Conservation (phyloP, 2,113 vertebrate genomes). For the Marmota monax region DNA sequence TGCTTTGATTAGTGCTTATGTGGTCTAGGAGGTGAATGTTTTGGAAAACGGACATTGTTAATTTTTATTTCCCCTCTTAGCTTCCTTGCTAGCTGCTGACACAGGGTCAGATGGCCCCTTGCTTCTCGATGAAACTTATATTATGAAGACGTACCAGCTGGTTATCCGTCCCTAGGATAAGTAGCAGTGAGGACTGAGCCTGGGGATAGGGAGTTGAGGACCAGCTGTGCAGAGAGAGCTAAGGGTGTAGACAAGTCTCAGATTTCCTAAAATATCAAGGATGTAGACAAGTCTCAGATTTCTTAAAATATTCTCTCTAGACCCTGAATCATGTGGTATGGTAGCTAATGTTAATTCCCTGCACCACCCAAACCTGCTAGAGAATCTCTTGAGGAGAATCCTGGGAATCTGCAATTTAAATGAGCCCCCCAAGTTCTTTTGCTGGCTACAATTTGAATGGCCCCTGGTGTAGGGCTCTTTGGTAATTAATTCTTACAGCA, state of each 20-base stretch:
- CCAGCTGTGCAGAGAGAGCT: not conserved
- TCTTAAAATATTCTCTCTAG: not conserved
- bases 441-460: not conserved
- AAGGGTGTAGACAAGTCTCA: not conserved
- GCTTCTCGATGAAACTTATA: not conserved
- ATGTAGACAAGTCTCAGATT: not conserved
- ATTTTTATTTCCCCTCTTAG: slow-evolving; percentile 43
- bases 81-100: slow-evolving; percentile 15
- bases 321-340: not conserved
- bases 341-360: not conserved
- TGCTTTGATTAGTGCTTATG: slow-evolving; percentile 49
- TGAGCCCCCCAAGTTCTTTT: not conserved
- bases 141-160: not conserved
- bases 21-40: slow-evolving; percentile 19
- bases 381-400: not conserved
- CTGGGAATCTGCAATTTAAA: not conserved
- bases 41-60: slow-evolving; percentile 59
- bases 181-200: not conserved
- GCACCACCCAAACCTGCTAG: not conserved
- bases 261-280: too few species aligned
- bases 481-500: not conserved
- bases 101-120: not conserved
- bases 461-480: not conserved
- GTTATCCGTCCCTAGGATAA: not conserved
- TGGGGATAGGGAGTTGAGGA: not conserved